Evolutionary conservation across 2,113 vertebrate species (phyloP), one percentile per base, ranked within the genome.

Genomic region (Irena cyanogastra): DNA sequence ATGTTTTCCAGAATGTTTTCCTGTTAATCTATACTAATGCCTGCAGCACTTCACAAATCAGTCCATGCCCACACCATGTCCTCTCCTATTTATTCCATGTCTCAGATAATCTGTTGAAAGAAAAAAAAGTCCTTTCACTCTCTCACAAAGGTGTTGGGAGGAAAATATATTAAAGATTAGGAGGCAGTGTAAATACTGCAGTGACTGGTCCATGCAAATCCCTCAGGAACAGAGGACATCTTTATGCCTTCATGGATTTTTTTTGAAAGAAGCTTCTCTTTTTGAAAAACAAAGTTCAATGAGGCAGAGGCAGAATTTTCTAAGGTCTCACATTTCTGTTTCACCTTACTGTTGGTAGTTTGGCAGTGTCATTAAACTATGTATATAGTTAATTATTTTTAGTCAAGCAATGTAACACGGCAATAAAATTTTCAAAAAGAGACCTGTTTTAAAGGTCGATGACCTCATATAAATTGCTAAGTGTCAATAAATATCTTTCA

Each of bases 331-430:
- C 37, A 42, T 89, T 59, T 90, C 68, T 88, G 44, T 88, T 88
- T 61, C 85, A 84, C 42, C 42, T 33, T 93, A 77, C 91, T 83
- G 57, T 88, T 83, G 75, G 68, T 92, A 93, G 93, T 85, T 65
- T 69, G 87, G 78, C 56, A 95, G 20, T 64, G 65, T 61, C 49
- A 47, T 89, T 89, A 94, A 97, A 74, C 68, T 78, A 76, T 61
- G 63, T 68, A 83, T 77, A 88, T 94, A 96, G 93, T 95, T 95
- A 97, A 96, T 95, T 87, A 83, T 95, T 97, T 97, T 97, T 96
- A 93, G 86, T 93, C 49, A 71, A 93, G 93, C 70, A 93, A 52
- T 87, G 86, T 66, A 89, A 75, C 80, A 49, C 1, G 5, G 84
- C 92, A 95, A 91, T 96, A 95, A 94, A 94, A 82, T 94, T 96